A percentile compares a stretch with the other conserved stretches of the same genome.
Conservation (phyloP, 2,113 vertebrate genomes). For the Sapajus apella region DNA sequence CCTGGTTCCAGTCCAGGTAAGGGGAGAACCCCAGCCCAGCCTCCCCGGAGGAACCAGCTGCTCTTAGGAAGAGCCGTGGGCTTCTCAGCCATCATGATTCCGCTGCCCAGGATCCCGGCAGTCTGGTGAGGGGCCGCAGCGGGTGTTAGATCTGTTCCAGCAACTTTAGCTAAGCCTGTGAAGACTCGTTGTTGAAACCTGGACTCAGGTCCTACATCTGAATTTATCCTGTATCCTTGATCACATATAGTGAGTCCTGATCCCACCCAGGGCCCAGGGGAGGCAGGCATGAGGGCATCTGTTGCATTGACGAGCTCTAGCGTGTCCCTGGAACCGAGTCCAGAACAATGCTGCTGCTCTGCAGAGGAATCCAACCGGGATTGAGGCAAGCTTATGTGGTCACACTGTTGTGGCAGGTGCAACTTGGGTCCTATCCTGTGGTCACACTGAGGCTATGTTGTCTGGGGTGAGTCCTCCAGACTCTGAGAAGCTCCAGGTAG, state of each 20-base stretch:
- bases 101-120: not conserved
- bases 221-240: not conserved
- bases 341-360: not conserved
- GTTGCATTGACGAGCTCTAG: not conserved
- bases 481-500: not conserved
- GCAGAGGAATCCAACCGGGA: not conserved
- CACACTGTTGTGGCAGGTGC: not conserved
- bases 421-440: not conserved
- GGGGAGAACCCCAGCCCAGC: no score
- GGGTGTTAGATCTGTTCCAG: not conserved
- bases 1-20: not conserved
- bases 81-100: not conserved
- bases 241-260: not conserved
- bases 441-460: not conserved
- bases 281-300: not conserved
- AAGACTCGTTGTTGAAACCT: not conserved
- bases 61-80: not conserved
- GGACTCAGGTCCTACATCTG: not conserved
- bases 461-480: no score
- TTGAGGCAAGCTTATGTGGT: no score
- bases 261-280: fast-evolving
- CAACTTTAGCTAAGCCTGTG: not conserved
- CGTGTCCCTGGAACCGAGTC: not conserved
- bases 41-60: not conserved
- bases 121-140: not conserved